These are phyloP conservation scores for Lochmaea crataegi DNA, from an alignment of 2,888 invertebrate species.

Conservation along the genomic window DNA sequence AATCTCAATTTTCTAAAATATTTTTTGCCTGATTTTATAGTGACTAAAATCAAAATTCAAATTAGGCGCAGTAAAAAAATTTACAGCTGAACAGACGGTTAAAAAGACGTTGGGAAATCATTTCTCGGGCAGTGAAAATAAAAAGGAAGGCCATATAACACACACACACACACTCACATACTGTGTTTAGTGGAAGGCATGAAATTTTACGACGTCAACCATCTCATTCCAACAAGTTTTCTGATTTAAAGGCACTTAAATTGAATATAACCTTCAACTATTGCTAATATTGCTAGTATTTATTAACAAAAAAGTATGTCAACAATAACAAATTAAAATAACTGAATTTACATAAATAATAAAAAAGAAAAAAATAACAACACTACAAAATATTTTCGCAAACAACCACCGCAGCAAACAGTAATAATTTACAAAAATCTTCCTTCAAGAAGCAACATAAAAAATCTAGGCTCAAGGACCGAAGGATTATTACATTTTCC, in stretches of 20 bases:
- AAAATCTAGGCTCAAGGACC: too few species aligned
- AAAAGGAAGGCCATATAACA: slow-evolving; percentile 55
- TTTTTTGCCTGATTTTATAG: not conserved
- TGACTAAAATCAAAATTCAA: slow-evolving; percentile 41
- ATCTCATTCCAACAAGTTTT: slow-evolving; percentile 61
- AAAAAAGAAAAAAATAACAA: not conserved
- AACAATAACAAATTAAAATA: slow-evolving; percentile 6
- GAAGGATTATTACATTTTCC: too few species aligned
- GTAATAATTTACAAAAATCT: too few species aligned
- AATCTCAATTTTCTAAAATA: not conserved
- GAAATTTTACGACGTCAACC: slow-evolving; percentile 63
- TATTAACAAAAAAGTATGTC: not conserved
- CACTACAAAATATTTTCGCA: not conserved
- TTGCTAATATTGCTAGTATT: slow-evolving; percentile 24
- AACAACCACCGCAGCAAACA: not conserved
- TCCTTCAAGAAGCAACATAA: too few species aligned
- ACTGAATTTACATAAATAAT: not conserved
- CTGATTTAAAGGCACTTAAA: slow-evolving; percentile 59
- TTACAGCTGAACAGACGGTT: slow-evolving; percentile 53
- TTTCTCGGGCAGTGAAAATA: slow-evolving; percentile 50
- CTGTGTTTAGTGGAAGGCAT: slow-evolving; percentile 60
- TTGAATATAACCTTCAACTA: slow-evolving; percentile 51
- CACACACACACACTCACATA: slow-evolving; percentile 53
- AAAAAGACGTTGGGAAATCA: slow-evolving; percentile 58
- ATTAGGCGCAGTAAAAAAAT: slow-evolving; percentile 50